A percentile compares a stretch with the other conserved stretches of the same genome.
phyloP scores from a whole-genome alignment of 2,113 vertebrate genomes.

The Halichoerus grypus region DNA sequence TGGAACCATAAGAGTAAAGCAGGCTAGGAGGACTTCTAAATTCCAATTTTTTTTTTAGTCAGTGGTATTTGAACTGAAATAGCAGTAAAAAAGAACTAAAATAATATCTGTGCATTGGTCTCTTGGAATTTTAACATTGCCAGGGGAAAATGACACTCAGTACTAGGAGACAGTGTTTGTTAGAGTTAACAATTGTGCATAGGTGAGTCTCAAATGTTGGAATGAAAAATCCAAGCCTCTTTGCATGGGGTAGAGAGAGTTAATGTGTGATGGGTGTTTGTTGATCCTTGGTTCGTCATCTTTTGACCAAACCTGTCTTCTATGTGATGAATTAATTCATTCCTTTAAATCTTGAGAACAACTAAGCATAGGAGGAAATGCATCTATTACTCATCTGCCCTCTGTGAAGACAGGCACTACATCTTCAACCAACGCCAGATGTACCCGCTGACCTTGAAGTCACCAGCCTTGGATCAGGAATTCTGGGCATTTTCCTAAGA shows the following conservation, averaged over 20 bases:
- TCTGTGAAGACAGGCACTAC: neutral
- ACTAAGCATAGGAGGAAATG: neutral
- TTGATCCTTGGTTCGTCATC: neutral
- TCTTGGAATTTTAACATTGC: neutral
- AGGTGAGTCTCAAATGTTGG: neutral
- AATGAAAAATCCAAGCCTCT: neutral
- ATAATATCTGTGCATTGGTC: neutral
- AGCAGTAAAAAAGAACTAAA: neutral
- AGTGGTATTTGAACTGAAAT: neutral
- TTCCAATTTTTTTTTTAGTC: neutral
- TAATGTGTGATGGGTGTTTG: neutral
- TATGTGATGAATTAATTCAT: neutral
- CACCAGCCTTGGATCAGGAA: neutral
- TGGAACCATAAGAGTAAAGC: neutral
- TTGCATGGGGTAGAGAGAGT: neutral
- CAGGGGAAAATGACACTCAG: neutral
- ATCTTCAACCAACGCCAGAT: rapidly evolving
- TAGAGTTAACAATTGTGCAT: neutral
- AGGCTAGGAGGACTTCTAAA: neutral
- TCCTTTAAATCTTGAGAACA: neutral
- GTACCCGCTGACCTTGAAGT: neutral
- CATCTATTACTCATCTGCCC: neutral
- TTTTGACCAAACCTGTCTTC: neutral
- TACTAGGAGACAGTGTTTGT: neutral
- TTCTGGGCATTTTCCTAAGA: neutral